Conservation (phyloP, 2,113 vertebrate species). For the Aldabrachelys gigantea region DNA sequence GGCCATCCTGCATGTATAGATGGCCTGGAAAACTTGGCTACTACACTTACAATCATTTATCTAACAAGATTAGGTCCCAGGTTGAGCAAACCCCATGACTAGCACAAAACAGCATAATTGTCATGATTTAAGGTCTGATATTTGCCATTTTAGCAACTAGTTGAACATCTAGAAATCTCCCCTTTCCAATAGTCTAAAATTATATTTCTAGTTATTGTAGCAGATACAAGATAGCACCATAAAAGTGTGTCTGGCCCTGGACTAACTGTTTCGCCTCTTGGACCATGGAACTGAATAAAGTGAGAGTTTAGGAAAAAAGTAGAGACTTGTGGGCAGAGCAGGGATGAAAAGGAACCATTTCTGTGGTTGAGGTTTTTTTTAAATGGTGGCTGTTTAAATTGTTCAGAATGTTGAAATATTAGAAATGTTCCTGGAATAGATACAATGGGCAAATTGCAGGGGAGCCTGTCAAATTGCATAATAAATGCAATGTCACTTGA, state of each 20-base stretch:
- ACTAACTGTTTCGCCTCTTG: not conserved
- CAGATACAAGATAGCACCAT: not conserved
- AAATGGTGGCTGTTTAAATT: not conserved
- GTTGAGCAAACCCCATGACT: not conserved
- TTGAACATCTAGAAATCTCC: not conserved
- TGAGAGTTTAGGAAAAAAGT: not conserved
- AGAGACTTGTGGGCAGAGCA: not conserved
- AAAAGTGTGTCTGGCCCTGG: not conserved
- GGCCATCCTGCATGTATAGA: not conserved
- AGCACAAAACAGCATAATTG: not conserved
- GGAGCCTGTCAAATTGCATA: not conserved
- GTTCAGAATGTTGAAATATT: not conserved
- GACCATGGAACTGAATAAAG: not conserved
- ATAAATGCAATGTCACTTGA: not conserved
- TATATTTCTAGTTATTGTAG: not conserved
- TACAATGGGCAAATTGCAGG: not conserved
- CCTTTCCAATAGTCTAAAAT: not conserved
- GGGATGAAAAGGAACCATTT: not conserved
- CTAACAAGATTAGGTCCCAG: not conserved
- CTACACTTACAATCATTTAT: not conserved
- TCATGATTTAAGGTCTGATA: not conserved
- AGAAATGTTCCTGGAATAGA: not conserved
- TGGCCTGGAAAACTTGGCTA: not conserved
- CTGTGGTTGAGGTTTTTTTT: not conserved
- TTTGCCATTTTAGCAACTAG: not conserved